Base-by-base conservation (phyloP, 2,888 invertebrate genomes). In the Strigamia transsilvanica region DNA sequence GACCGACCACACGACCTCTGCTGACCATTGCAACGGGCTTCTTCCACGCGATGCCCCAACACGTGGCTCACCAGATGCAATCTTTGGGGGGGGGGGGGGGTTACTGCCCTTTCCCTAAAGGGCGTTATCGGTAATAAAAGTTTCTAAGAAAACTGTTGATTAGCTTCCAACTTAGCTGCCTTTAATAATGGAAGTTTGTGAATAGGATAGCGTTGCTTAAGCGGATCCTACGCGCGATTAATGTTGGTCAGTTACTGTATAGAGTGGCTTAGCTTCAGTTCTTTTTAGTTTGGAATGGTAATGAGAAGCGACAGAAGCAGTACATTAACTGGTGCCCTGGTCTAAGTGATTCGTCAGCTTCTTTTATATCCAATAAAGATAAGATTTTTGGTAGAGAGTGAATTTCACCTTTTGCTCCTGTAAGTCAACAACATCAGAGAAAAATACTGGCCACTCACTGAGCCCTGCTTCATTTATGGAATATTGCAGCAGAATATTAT, bases 261-360 rank as follows among this genome's bases (percentile, higher is more conserved):
- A n/a, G 32, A 27, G 73, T 73, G 21, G 7, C 15, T 61, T 13
- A 73, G 73, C 32, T 27, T 32, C 32, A 15, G 27, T 32, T 32
- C 32, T 73, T 13, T 73, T 73, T 27, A 32, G 27, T 7, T 66
- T 66, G 21, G 23, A 66, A 66, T 66, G 61, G 61, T 66, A 73
- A 73, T 73, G 10, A 73, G 73, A 73, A 73, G 73, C 73, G 73
- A 73, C 73, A 73, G 27, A 32, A n/a, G 73, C 73, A 10, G 12
- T 73, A 32, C 73, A 73, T 32, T 32, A 32, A 73, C 73, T 73
- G 73, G 13, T 73, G 23, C 73, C 32, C 27, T 27, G 32, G 27
- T 73, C 73, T 73, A 73, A 73, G 73, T 73, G 73, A 73, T 73
- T 73, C 73, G 73, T 73, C 73, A 73, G 73, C 73, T 73, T 73